Conservation (phyloP, 2,113 vertebrate genomes). For the Thamnaconus septentrionalis region DNA sequence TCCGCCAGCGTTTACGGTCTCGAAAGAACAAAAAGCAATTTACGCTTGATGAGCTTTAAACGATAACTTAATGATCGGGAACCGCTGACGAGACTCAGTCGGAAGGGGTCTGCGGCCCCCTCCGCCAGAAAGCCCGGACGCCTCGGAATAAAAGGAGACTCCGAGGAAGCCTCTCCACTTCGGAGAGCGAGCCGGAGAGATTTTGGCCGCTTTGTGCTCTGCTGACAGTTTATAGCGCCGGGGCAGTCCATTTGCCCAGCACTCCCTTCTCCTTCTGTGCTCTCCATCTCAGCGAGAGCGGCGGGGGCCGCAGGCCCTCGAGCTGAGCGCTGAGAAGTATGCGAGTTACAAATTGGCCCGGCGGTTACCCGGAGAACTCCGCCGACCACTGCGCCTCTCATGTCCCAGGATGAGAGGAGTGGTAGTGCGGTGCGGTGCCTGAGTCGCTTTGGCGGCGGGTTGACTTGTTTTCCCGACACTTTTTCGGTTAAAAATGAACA, state of each 20-base stretch:
- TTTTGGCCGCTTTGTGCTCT: constrained; percentile 9
- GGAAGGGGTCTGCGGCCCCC: not conserved
- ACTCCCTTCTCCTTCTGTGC: constrained; percentile 10
- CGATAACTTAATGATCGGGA: constrained; percentile 4
- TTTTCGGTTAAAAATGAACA: too few species aligned
- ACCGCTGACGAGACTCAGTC: not conserved
- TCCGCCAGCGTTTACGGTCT: constrained; percentile 1
- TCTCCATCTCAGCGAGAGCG: constrained; percentile 11
- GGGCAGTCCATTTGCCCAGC: not conserved
- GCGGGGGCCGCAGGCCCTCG: constrained; percentile 24
- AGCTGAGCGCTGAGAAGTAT: constrained; percentile 20
- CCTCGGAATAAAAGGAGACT: too few species aligned
- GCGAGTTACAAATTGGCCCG: constrained; percentile 42
- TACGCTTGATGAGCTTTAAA: constrained; percentile 4
- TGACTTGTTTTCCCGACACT: too few species aligned
- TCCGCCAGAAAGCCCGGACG: too few species aligned
- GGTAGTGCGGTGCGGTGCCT: too few species aligned
- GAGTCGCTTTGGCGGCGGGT: too few species aligned
- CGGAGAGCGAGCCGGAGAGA: constrained; percentile 7
- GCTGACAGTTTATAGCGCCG: too few species aligned
- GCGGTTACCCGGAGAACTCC: constrained; percentile 23
- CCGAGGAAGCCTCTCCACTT: not conserved
- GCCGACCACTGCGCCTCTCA: constrained; percentile 9
- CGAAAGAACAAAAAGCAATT: not conserved
- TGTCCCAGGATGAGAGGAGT: too few species aligned